Conservation (phyloP, 2,113 vertebrate species). For the Eurypyga helias region DNA sequence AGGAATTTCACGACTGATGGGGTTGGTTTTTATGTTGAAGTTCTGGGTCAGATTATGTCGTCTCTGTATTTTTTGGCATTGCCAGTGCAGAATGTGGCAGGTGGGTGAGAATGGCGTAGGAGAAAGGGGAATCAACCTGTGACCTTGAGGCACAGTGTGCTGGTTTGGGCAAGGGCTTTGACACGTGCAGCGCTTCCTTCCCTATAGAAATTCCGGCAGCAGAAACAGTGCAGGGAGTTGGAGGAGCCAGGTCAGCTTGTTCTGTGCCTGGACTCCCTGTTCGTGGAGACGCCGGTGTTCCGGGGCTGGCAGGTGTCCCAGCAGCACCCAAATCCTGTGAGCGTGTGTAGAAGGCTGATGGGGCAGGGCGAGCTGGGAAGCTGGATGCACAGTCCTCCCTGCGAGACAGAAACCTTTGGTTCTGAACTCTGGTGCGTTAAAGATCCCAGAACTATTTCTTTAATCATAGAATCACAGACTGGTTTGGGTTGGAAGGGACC, state of each 20-base stretch:
- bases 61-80: not conserved
- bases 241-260: not conserved
- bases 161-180: not conserved
- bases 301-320: not conserved
- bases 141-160: not conserved
- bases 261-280: not conserved
- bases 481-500: too few relatives aligned
- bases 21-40: not conserved
- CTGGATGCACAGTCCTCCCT: not conserved
- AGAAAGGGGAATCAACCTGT: not conserved
- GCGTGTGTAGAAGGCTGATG: not conserved
- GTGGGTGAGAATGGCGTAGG: rapidly evolving
- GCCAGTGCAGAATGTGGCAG: not conserved
- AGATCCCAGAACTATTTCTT: not conserved
- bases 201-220: not conserved
- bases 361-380: not conserved
- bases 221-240: not conserved
- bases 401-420: not conserved
- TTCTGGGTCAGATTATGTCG: not conserved
- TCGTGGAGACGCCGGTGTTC: rapidly evolving
- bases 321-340: not conserved
- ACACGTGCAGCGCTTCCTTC: not conserved
- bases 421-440: not conserved
- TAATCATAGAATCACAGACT: too few relatives aligned
- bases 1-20: not conserved